These are phyloP conservation scores for Metopolophium dirhodum DNA, from an alignment of 1,140 invertebrate species.

Conservation along the genomic window DNA sequence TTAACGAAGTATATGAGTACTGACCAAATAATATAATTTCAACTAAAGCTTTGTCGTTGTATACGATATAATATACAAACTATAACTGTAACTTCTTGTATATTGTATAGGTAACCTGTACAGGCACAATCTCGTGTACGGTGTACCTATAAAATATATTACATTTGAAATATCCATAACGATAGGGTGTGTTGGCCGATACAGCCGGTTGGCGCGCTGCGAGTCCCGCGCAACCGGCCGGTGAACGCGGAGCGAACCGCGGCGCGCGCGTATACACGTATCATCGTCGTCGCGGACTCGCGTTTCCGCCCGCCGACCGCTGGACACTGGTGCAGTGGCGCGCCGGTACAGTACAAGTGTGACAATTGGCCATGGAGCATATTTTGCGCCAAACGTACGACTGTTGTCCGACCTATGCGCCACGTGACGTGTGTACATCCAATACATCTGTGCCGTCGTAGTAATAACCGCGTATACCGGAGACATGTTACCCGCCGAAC, in stretches of 20 bases:
- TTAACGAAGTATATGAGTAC: too few species aligned
- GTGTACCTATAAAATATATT: too few species aligned
- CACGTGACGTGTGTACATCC: constrained; percentile 39
- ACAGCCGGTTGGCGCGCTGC: constrained; percentile 48
- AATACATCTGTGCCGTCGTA: background rate
- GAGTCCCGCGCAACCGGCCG: background rate
- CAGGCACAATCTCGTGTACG: too few species aligned
- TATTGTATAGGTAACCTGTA: too few species aligned
- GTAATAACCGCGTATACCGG: background rate
- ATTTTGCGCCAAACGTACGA: constrained; percentile 36
- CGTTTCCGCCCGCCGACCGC: background rate
- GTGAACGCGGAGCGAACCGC: background rate
- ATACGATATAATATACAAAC: too few species aligned
- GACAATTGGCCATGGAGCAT: constrained; percentile 54
- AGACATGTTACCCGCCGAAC: constrained; percentile 22
- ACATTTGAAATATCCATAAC: background rate
- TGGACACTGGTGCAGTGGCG: constrained; percentile 2
- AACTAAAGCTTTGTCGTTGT: too few species aligned
- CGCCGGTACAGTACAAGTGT: constrained; percentile 37
- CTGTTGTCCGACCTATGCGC: constrained; percentile 3
- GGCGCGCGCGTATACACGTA: constrained; percentile 16
- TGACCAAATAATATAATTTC: too few species aligned
- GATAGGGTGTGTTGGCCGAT: background rate
- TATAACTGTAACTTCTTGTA: too few species aligned
- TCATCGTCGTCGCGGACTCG: background rate